Percentiles rank a stretch among this genome's conserved stretches.
Evolutionary conservation across 2,888 invertebrate genomes (phyloP).

Genomic region (Halictus ligatus): DNA sequence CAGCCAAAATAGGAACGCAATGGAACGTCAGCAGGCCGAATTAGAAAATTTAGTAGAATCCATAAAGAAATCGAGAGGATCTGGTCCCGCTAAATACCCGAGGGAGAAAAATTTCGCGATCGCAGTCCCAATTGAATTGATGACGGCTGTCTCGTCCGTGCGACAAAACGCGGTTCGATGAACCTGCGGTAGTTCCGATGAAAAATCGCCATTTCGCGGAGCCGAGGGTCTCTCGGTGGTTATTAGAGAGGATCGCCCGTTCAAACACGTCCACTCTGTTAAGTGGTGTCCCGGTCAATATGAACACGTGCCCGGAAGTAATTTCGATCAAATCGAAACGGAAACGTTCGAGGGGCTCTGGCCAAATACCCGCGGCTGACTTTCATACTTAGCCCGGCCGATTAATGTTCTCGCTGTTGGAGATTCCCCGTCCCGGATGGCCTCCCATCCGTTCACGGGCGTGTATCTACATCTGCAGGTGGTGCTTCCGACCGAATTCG

Average conservation of each 20-base stretch:
- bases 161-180: neutral
- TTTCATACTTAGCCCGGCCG: constrained; percentile 29
- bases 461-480: constrained; percentile 38
- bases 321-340: constrained; percentile 44
- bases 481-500: constrained; percentile 20
- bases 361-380: constrained; percentile 43
- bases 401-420: constrained; percentile 24
- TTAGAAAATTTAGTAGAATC: neutral
- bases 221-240: neutral
- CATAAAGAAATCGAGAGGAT: neutral
- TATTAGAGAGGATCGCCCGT: constrained; percentile 3
- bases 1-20: neutral
- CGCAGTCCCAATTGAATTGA: neutral
- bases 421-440: constrained; percentile 2
- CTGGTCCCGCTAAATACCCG: neutral
- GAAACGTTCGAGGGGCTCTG: constrained; percentile 10
- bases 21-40: neutral
- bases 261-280: constrained; percentile 30
- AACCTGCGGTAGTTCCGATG: neutral
- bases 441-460: neutral
- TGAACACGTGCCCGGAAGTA: constrained; percentile 33
- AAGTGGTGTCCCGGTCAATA: constrained; percentile 35
- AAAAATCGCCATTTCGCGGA: neutral
- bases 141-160: neutral
- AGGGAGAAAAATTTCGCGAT: neutral